phyloP scores from a whole-genome alignment of 2,888 invertebrate species.

The Agrilus biguttatus region DNA sequence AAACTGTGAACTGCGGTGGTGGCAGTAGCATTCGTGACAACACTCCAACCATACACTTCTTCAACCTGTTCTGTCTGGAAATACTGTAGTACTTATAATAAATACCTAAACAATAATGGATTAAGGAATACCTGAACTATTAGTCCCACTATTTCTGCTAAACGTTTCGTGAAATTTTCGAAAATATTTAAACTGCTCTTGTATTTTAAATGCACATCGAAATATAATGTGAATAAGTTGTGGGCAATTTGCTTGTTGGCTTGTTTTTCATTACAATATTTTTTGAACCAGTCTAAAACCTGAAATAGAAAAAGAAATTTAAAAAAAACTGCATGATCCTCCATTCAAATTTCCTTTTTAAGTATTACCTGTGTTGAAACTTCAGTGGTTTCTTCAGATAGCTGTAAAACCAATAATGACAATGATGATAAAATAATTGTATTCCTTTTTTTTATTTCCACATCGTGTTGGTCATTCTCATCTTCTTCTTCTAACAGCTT shows the following conservation, averaged over 20 bases:
- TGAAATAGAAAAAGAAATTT: constrained; percentile 14
- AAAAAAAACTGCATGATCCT: neutral
- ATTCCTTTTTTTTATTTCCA: constrained; percentile 23
- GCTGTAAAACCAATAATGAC: constrained; percentile 15
- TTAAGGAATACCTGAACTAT: constrained; percentile 27
- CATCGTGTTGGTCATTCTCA: constrained; percentile 21
- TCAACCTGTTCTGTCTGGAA: constrained; percentile 19
- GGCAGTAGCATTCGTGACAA: constrained; percentile 27
- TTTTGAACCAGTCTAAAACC: constrained; percentile 30
- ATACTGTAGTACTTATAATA: no score
- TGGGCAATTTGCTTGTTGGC: constrained; percentile 19
- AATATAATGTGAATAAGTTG: constrained; percentile 24
- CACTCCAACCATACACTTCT: constrained; percentile 19
- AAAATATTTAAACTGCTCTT: constrained; percentile 27
- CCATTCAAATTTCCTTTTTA: neutral
- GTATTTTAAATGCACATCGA: constrained; percentile 24
- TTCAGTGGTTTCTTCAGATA: constrained; percentile 15
- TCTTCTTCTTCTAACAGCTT: constrained; percentile 23
- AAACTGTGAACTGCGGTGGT: constrained; percentile 25
- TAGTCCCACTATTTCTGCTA: constrained; percentile 30
- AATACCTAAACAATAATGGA: neutral
- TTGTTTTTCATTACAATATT: constrained; percentile 21
- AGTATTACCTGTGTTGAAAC: constrained; percentile 17
- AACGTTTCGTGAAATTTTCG: constrained; percentile 29
- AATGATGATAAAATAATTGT: constrained; percentile 20